Evolutionary conservation across 2,888 invertebrate genomes (phyloP), one percentile per base, ranked within the genome.

Genomic region (Glyphotaelius pellucidus): DNA sequence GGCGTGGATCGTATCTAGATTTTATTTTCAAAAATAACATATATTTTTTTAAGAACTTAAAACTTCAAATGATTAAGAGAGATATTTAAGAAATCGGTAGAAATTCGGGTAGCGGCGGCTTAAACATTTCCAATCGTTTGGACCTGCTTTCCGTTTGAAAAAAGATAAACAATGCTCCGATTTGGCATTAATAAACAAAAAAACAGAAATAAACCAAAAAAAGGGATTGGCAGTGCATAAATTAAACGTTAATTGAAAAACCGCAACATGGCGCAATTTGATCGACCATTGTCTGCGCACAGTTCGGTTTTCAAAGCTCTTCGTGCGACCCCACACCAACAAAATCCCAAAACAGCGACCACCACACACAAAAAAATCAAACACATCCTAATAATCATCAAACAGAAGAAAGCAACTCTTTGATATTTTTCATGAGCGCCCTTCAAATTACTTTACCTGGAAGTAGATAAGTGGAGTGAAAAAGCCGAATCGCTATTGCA

Each of bases 241-340:
- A 81, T 12, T 81, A 15, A 83, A 83, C 83, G 14, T 11, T 19
- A 85, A 85, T 85, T 85, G 35, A 85, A 85, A 85, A 85, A 42
- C 85, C 25, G n/a, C 85, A 25, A 25, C 7, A 42, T 85, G 32
- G 85, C 85, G 38, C 85, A 85, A 85, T 85, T 85, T 11, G 85
- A 85, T n/a, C 85, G 85, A 85, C 38, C 85, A 85, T 85, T 85
- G 85, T 85, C 85, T 85, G 85, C 42, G 85, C 5, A 30, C 85
- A 30, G 38, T 38, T 85, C n/a, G 38, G 35, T 42, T 85, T 38
- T 32, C 85, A 38, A 42, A 85, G 35, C 85, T 42, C 38, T 85
- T 38, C 14, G 85, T 25, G 19, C n/a, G 85, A n/a, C 85, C 14
- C 14, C 35, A 85, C 32, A 25, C 15, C 31, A 83, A 32, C 83